Conservation (phyloP, 2,888 invertebrate species). For the Lepetodrilus schrolli region DNA sequence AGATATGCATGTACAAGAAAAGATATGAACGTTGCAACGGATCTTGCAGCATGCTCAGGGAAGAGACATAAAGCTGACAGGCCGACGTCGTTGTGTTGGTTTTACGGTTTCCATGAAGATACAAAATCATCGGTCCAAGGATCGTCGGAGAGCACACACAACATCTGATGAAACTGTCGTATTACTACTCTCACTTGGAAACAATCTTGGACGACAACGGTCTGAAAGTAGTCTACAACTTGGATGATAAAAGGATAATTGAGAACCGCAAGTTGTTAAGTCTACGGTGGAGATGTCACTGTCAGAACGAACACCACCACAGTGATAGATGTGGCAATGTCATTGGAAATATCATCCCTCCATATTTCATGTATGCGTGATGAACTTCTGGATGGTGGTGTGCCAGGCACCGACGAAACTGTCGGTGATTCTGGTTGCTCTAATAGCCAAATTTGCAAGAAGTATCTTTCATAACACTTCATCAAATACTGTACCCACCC, state of each 20-base stretch:
- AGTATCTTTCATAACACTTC: not conserved
- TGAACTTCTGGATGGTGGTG: not conserved
- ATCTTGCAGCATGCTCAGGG: not conserved
- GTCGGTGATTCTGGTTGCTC: not conserved
- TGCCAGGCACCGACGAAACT: not conserved
- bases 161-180: too few relatives aligned
- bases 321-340: not conserved
- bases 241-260: not conserved
- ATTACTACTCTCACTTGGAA: not conserved
- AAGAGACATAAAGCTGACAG: not conserved
- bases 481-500: not conserved
- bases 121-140: too few relatives aligned
- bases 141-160: too few relatives aligned
- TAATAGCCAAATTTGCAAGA: not conserved
- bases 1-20: not conserved
- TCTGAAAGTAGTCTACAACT: not conserved
- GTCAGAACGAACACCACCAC: not conserved
- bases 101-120: not conserved
- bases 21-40: not conserved
- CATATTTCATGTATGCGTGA: conserved; percentile 1
- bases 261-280: not conserved
- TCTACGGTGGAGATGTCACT: not conserved
- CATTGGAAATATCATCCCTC: not conserved
- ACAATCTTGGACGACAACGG: not conserved
- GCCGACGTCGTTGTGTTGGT: not conserved